Conservation (phyloP, 2,888 invertebrate species). For the Tetanocera ferruginea region DNA sequence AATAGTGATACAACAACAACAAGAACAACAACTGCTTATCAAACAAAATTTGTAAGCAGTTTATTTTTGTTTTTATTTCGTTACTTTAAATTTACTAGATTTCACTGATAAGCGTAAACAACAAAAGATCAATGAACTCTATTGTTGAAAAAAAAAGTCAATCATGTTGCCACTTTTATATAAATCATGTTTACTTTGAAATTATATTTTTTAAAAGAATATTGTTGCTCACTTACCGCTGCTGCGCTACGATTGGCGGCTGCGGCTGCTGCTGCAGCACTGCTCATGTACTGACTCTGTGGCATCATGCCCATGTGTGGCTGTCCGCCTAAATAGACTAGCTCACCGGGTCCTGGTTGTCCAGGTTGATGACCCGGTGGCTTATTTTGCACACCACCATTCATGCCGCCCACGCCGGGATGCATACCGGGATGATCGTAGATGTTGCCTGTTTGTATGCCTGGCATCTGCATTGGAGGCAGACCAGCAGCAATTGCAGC, state of each 20-base stretch:
- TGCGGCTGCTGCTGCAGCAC: constrained; percentile 65
- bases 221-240: constrained; percentile 69
- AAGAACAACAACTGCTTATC: no score
- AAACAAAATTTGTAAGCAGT: no score
- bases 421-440: constrained; percentile 68
- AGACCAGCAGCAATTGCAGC: constrained; percentile 61
- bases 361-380: constrained; percentile 53
- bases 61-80: no score
- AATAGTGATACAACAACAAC: no score
- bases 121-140: no score
- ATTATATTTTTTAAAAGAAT: no score
- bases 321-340: constrained; percentile 68
- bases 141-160: no score
- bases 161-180: no score
- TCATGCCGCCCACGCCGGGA: constrained; percentile 58
- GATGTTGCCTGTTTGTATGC: constrained; percentile 64
- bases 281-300: constrained; percentile 69
- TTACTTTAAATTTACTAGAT: no score
- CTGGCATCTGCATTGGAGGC: constrained; percentile 64
- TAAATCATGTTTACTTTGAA: no score
- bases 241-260: constrained; percentile 65
- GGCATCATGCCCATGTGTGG: constrained; percentile 67
- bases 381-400: constrained; percentile 64
- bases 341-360: constrained; percentile 63
- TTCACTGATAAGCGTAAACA: no score